These are phyloP conservation scores for Lepidurus couesii DNA, from an alignment of 1,140 invertebrate species.

Conservation along the genomic window DNA sequence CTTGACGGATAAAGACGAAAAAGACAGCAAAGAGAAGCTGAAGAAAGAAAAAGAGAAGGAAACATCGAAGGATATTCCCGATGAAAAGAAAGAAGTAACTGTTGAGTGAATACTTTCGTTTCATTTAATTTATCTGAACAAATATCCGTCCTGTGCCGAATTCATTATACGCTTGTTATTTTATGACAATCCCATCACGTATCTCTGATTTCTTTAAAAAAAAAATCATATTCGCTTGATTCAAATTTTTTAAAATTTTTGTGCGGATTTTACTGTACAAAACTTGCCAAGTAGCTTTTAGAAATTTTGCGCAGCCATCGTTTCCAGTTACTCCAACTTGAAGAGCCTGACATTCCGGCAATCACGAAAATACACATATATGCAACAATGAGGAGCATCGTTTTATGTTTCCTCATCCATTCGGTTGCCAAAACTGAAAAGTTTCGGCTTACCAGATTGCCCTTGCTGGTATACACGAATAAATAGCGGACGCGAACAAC, in stretches of 20 bases:
- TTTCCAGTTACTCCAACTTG: neutral
- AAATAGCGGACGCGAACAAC: slow-evolving; percentile 68
- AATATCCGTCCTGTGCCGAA: no score
- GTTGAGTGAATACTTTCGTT: neutral
- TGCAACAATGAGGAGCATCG: neutral
- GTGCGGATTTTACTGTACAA: slow-evolving; percentile 10
- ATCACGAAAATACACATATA: slow-evolving; percentile 4
- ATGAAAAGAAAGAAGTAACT: slow-evolving; percentile 26
- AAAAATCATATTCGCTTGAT: neutral
- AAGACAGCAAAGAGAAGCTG: slow-evolving; percentile 29
- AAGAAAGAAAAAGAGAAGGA: slow-evolving; percentile 31
- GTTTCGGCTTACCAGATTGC: neutral
- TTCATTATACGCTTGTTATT: no score
- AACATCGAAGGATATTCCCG: slow-evolving; percentile 14
- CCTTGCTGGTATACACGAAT: slow-evolving; percentile 54
- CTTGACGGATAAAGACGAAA: slow-evolving; percentile 33
- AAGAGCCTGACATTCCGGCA: slow-evolving; percentile 2
- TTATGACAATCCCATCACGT: neutral
- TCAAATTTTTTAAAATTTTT: neutral
- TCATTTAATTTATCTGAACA: neutral
- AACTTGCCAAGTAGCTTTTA: slow-evolving; percentile 7
- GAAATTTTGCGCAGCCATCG: slow-evolving; percentile 15
- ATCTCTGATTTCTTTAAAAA: neutral
- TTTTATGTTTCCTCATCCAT: neutral
- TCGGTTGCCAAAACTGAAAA: neutral